Conservation (phyloP, 2,113 vertebrate species). For the Cairina moschata region DNA sequence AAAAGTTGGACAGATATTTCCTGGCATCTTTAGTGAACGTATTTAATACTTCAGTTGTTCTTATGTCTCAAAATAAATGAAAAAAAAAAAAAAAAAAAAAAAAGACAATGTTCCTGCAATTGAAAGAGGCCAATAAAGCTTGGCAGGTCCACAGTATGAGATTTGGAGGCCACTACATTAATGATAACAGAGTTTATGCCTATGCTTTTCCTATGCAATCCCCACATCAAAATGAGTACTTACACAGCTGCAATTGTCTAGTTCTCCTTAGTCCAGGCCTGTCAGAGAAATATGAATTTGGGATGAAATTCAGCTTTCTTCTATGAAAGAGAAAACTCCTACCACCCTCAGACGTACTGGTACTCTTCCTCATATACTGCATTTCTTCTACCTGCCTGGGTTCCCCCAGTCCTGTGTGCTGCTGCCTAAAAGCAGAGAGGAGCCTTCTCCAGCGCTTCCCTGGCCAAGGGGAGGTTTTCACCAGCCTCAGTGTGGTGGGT, state of each 20-base stretch:
- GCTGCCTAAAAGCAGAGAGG: neutral
- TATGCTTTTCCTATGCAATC: neutral
- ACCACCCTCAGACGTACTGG: neutral
- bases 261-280: neutral
- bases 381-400: neutral
- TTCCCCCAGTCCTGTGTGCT: accelerated
- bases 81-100: neutral
- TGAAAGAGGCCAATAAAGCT: neutral
- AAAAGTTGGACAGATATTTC: constrained; percentile 8
- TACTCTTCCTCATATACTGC: neutral
- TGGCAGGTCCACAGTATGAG: neutral
- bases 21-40: neutral
- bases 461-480: neutral
- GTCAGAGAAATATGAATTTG: neutral
- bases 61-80: neutral
- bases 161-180: neutral
- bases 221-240: neutral
- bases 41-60: neutral
- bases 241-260: neutral
- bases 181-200: neutral
- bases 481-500: neutral
- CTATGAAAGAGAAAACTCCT: neutral
- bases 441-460: neutral
- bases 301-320: neutral
- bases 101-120: neutral